A percentile compares a stretch with the other conserved stretches of the same genome.
phyloP scores from a whole-genome alignment of 2,888 invertebrate genomes.

The Drosophila rellima region DNA sequence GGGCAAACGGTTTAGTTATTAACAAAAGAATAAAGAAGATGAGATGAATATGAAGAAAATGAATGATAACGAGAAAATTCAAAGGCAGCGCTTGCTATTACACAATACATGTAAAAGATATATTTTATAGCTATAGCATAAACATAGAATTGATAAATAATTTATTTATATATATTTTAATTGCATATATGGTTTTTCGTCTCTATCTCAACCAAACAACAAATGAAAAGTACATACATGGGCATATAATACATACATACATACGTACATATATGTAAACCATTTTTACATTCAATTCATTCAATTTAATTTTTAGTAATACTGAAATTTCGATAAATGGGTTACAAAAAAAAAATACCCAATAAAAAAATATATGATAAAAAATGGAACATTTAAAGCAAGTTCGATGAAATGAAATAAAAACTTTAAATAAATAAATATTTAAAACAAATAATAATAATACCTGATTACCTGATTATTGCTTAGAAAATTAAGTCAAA shows the following conservation, averaged over 20 bases:
- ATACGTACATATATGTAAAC: constrained; percentile 63
- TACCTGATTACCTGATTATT: neutral
- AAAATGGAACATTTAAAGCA: constrained; percentile 56
- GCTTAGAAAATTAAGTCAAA: neutral
- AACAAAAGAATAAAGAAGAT: constrained; percentile 21
- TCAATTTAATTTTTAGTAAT: constrained; percentile 79
- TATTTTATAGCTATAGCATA: constrained; percentile 72
- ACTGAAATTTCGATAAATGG: constrained; percentile 67
- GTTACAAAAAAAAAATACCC: constrained; percentile 39
- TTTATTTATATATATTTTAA: constrained; percentile 71
- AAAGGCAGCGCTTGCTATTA: constrained; percentile 69
- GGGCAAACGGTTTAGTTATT: constrained; percentile 51
- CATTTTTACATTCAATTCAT: constrained; percentile 78
- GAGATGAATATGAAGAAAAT: neutral
- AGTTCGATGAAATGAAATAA: constrained; percentile 71
- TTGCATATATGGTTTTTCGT: constrained; percentile 75
- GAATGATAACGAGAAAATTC: constrained; percentile 31
- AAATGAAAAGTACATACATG: constrained; percentile 51
- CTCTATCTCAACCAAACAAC: constrained; percentile 60
- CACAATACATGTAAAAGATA: constrained; percentile 76
- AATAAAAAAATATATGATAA: constrained; percentile 5
- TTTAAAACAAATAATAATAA: constrained; percentile 59
- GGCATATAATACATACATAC: constrained; percentile 30
- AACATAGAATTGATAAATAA: constrained; percentile 75
- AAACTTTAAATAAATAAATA: constrained; percentile 79